Conservation (phyloP, 1,140 invertebrate species). For the Leptonema lineaticorne region DNA sequence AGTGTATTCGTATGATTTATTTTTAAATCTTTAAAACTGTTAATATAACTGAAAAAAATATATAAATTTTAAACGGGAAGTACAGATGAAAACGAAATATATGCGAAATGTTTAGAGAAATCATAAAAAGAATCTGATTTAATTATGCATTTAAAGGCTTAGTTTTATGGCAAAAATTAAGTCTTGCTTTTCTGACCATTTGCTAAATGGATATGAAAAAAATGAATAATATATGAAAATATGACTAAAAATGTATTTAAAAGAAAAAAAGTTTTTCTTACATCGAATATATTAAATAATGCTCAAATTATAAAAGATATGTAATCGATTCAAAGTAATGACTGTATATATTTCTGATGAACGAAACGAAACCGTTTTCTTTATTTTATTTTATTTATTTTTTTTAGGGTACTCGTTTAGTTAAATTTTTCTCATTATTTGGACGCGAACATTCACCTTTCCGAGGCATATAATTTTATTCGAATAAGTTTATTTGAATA, state of each 20-base stretch:
- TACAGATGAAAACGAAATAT: too few species aligned
- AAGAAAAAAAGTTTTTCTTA: background rate
- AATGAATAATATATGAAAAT: too few species aligned
- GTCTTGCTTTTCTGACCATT: too few species aligned
- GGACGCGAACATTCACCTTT: constrained; percentile 22
- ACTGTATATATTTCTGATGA: background rate
- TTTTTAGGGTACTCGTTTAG: background rate
- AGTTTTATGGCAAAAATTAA: too few species aligned
- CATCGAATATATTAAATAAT: background rate
- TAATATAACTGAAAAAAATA: too few species aligned
- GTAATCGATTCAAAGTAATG: background rate
- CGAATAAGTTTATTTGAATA: constrained; percentile 36
- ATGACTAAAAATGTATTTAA: background rate
- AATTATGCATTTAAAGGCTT: too few species aligned
- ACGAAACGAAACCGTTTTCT: background rate
- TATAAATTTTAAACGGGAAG: too few species aligned
- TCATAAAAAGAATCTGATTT: too few species aligned
- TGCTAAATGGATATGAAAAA: too few species aligned
- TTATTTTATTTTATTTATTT: background rate
- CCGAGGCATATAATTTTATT: constrained; percentile 37
- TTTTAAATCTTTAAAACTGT: too few species aligned
- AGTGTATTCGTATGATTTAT: too few species aligned
- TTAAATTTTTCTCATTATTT: constrained; percentile 13
- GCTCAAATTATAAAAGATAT: background rate
- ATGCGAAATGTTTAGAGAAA: too few species aligned